Base-by-base conservation (phyloP, 2,113 vertebrate genomes). In the Calypte anna region DNA sequence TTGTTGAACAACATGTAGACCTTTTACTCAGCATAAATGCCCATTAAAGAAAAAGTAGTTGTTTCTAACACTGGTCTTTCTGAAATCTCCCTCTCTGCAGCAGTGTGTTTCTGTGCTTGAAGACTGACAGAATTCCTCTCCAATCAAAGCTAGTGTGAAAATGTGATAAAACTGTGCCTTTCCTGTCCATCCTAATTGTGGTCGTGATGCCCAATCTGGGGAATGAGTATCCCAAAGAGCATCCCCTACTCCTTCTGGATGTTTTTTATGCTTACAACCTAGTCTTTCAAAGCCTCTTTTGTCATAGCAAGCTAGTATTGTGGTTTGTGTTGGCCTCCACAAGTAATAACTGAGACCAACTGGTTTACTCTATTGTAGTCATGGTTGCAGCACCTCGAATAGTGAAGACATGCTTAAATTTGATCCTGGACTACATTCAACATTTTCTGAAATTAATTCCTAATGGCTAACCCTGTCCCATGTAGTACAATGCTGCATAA, bases 1-100 rank as follows among this genome's bases (percentile, higher is more conserved):
- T 21, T 1, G 0, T 69, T 19, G 10, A 40, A 8, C 20, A 61
- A 21, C 8, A 38, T 11, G 14, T 31, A 10, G 2, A 18, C 2
- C 6, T 44, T 36, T 57, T 53, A 67, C 16, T 46, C 28, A 64
- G 31, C 10, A 48, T 50, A 22, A 24, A 43, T 62, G 67, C 8
- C 40, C 17, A 36, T 30, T 54, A 33, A 27, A 50, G 20, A 28
- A 7, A n/a, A 25, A 40, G 4, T 11, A 67, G 44, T 19, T 51
- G 5, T 51, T 88, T 77, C 63, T 54, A 46, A 36, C 28, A 19
- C 23, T 55, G 40, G 43, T 62, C 5, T 85, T 67, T 19, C 36
- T 54, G 15, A 36, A 80, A 69, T 38, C 10, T 12, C 5, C 4
- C 12, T 59, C 18, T 68, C 43, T 20, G 31, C 28, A 78, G 18